Evolutionary conservation across 1,140 invertebrate species (phyloP).

Genomic region (Bombus waltoni): DNA sequence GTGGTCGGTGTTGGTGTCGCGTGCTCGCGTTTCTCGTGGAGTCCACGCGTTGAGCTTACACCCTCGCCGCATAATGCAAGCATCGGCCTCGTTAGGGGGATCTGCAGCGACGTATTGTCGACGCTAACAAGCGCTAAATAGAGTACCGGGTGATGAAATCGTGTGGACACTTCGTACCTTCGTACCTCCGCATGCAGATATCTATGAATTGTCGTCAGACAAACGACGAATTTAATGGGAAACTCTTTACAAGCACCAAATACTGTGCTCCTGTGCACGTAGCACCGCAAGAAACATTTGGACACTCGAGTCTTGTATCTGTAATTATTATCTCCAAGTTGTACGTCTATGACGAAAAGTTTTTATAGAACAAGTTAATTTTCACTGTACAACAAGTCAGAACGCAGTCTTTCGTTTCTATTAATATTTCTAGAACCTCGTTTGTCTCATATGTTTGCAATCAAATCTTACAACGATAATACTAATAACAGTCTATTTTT

Average conservation of each 20-base stretch:
- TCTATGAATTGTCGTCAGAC: background rate
- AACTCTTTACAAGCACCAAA: background rate
- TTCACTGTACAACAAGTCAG: no score
- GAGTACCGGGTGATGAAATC: slow-evolving; percentile 73
- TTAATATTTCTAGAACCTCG: no score
- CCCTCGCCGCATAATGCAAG: slow-evolving; percentile 70
- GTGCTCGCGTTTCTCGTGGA: slow-evolving; percentile 49
- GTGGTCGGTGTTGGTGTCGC: slow-evolving; percentile 32
- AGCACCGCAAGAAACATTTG: background rate
- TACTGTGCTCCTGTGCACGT: no score
- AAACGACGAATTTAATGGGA: slow-evolving; percentile 9
- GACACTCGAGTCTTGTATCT: background rate
- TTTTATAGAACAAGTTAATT: no score
- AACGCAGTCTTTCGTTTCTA: no score
- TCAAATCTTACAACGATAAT: no score
- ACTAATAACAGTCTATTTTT: no score
- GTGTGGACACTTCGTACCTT: slow-evolving; percentile 58
- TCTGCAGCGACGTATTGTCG: slow-evolving; percentile 78
- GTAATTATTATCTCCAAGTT: no score
- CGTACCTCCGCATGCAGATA: background rate
- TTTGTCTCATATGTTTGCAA: no score
- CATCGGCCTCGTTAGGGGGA: slow-evolving; percentile 79
- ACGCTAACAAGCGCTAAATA: slow-evolving; percentile 81
- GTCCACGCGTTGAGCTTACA: slow-evolving; percentile 66
- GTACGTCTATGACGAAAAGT: no score